phyloP scores from a whole-genome alignment of 2,113 vertebrate species.

The Tichodroma muraria region DNA sequence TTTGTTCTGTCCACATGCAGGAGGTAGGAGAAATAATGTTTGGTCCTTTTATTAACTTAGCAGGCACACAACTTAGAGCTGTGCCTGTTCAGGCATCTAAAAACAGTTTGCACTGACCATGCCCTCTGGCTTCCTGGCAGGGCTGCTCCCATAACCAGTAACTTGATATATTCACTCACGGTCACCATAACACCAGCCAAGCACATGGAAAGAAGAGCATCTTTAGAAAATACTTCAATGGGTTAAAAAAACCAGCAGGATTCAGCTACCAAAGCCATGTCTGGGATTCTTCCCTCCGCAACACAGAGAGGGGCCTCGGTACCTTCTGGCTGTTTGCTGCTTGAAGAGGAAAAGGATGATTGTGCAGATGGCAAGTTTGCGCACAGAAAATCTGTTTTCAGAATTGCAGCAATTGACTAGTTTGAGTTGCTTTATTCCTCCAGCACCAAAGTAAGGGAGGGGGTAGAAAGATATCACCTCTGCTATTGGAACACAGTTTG shows the following conservation, averaged over 20 bases:
- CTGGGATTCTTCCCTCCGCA: background rate
- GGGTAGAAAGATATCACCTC: background rate
- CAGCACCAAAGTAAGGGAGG: background rate
- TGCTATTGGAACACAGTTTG: background rate
- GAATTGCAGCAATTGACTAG: background rate
- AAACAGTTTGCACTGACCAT: slow-evolving; percentile 33
- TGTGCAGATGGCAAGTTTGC: background rate
- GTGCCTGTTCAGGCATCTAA: slow-evolving; percentile 34
- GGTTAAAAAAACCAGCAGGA: slow-evolving; percentile 6
- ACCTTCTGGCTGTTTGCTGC: background rate
- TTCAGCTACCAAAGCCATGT: background rate
- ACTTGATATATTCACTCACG: slow-evolving; percentile 2
- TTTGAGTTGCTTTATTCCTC: background rate
- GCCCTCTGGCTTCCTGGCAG: slow-evolving; percentile 44
- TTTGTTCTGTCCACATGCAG: background rate
- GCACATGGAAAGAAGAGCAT: slow-evolving; percentile 31
- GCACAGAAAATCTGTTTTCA: background rate
- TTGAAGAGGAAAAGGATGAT: background rate
- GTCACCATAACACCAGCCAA: slow-evolving; percentile 52
- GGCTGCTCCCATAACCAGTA: slow-evolving; percentile 45
- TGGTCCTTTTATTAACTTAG: slow-evolving; percentile 27
- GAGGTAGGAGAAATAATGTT: background rate
- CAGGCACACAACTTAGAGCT: slow-evolving; percentile 1
- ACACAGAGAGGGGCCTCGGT: background rate
- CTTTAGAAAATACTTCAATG: slow-evolving; percentile 40